Percentiles rank a stretch among this genome's conserved stretches.
phyloP scores from a whole-genome alignment of 2,888 invertebrate species.

The Alloscopus bannaensis region DNA sequence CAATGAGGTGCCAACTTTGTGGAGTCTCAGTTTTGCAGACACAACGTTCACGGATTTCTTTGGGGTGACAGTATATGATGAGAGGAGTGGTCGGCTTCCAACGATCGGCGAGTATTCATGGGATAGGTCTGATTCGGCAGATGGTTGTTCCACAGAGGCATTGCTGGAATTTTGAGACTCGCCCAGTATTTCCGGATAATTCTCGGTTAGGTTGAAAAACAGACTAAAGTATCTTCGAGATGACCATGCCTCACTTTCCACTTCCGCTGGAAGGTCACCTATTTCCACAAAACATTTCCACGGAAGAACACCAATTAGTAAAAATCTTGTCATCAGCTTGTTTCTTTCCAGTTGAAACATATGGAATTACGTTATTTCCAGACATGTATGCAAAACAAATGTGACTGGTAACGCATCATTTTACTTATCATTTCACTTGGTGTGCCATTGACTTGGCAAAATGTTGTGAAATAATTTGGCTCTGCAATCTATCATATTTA shows the following conservation, averaged over 20 bases:
- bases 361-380: not conserved
- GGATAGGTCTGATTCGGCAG: conserved; percentile 51
- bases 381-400: not conserved
- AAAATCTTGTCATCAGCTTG: not conserved
- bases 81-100: conserved; percentile 42
- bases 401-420: not conserved
- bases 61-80: conserved; percentile 33
- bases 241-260: conserved; percentile 79
- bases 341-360: not conserved
- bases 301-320: conserved; percentile 6
- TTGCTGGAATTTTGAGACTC: conserved; percentile 24
- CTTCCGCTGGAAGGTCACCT: conserved; percentile 79
- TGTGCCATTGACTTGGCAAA: no score
- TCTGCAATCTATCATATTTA: no score
- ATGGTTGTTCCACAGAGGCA: conserved; percentile 20
- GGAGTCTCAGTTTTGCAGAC: conserved; percentile 78
- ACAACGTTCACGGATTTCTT: conserved; percentile 77
- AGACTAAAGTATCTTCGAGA: conserved; percentile 79
- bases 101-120: conserved; percentile 44
- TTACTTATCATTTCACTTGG: no score
- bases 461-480: not conserved
- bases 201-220: conserved; percentile 78
- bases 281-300: conserved; percentile 38
- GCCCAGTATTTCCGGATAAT: conserved; percentile 73
- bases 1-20: conserved; percentile 74